A percentile compares a stretch with the other conserved stretches of the same genome.
Conservation (phyloP, 2,888 invertebrate species). For the Andrena chrysosceles region DNA sequence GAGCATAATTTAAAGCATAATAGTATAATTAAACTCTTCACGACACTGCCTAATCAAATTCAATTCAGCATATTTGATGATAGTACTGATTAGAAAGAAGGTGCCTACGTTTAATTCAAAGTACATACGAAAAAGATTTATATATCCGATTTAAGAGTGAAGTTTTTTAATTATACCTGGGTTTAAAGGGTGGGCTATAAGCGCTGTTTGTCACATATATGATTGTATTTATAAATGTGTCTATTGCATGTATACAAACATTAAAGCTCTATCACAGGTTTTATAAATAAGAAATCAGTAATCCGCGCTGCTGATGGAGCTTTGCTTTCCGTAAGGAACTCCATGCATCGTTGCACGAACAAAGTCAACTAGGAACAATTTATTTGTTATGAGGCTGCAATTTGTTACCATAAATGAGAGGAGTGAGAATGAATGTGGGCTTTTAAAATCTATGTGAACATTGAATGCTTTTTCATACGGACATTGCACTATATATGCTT, state of each 20-base stretch:
- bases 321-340: constrained; percentile 59
- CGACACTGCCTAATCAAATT: constrained; percentile 72
- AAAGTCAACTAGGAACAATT: constrained; percentile 65
- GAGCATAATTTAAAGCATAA: constrained; percentile 74
- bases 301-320: constrained; percentile 45
- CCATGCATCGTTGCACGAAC: constrained; percentile 63
- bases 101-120: constrained; percentile 32
- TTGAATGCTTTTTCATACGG: constrained; percentile 68
- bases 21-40: constrained; percentile 71
- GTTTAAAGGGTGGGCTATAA: constrained; percentile 57
- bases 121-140: constrained; percentile 20
- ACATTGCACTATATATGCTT: constrained; percentile 69
- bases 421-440: constrained; percentile 68
- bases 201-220: constrained; percentile 62
- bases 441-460: constrained; percentile 63
- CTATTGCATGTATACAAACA: constrained; percentile 63
- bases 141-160: constrained; percentile 43
- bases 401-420: constrained; percentile 72
- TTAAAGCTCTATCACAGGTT: constrained; percentile 54
- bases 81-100: constrained; percentile 41
- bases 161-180: constrained; percentile 59
- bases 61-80: constrained; percentile 46
- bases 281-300: constrained; percentile 38
- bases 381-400: constrained; percentile 73
- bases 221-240: constrained; percentile 62